Base-by-base conservation (phyloP, 1,140 invertebrate genomes). In the Whitmania pigra region DNA sequence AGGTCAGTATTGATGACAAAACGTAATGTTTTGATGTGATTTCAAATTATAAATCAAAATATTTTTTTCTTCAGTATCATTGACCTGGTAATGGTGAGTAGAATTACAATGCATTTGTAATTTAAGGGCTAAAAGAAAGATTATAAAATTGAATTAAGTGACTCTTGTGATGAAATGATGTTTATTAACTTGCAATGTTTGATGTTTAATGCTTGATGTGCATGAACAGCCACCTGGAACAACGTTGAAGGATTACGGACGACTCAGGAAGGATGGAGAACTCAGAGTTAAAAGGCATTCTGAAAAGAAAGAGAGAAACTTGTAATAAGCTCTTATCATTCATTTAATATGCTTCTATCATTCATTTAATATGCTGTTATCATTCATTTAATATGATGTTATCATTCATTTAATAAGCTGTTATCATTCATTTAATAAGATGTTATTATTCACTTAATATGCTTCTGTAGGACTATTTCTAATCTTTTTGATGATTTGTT, bases 191-290 rank as follows among this genome's bases (percentile, higher is more conserved):
- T 49, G 43, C 43, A 49, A 1, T 36, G 31, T 36, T 49, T 49
- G 13, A 43, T 13, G 40, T 43, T 5, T 6, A 5, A 6, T 43
- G 40, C 40, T 6, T 13, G 40, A 49, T 17, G 9, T 49, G 43
- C 43, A 5, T 13, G 43, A 63, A 63, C 57, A 63, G 57, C 57
- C 57, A 20, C 86, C 88, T 63, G 89, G 90, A 73, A 87, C 87
- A 43, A 86, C 89, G 76, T 83, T 96, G 60, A 88, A 88, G 71
- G 89, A 94, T 79, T 97, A 94, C 83, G 95, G 94, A 0, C 86
- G 91, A 63, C 83, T 97, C 67, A 86, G 94, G 74, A 88, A 89
- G 76, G 94, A 98, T 81, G 93, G 93, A 20, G 94, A 97, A 79
- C 84, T 97, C 27, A 91, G 91, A 83, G 90, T 97, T 6, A 91